Base-by-base conservation (phyloP, 2,888 invertebrate species). In the Leptinotarsa haldemani region DNA sequence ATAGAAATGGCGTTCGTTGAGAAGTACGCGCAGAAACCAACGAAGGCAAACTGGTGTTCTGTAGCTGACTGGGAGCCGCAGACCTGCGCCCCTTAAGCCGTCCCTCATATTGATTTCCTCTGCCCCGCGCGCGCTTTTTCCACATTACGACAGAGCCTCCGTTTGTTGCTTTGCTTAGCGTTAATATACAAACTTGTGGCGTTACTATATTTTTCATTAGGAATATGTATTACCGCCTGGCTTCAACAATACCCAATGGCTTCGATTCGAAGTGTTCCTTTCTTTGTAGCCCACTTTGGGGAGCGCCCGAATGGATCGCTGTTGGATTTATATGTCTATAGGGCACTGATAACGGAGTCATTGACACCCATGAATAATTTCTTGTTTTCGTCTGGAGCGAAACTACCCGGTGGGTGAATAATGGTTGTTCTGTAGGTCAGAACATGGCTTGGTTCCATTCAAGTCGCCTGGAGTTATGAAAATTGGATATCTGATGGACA, bases 41-140 rank as follows among this genome's bases (percentile, higher is more conserved):
- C 88, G 90, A 89, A 89, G 90, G 87, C 89, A 89, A 89, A 90
- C 89, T 86, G 88, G 88, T 85, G 83, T 88, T 87, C 86, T 69
- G 84, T 58, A 82, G 85, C 85, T 88, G 86, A 84, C 87, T 87
- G 88, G 89, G 89, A 88, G 89, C 88, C 63, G 87, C 86, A 86
- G 84, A 88, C 87, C 85, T 87, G 87, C 87, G 87, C 87, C 86
- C 84, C 86, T 83, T 79, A 83, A 83, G 83, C 84, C 84, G 84
- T 85, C 86, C 86, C 85, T 85, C 80, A 86, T 87, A 87, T 87
- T 87, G 87, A 87, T 87, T 86, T 86, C 84, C 82, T 84, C 74
- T 81, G 82, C 84, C 83, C 84, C 84, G 83, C 84, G 83, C 82
- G 82, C 84, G 84, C 73, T 77, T 78, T 73, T 73, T 71, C 72